Evolutionary conservation across 2,113 vertebrate species (phyloP).

Genomic region (Nothoprocta perdicaria): DNA sequence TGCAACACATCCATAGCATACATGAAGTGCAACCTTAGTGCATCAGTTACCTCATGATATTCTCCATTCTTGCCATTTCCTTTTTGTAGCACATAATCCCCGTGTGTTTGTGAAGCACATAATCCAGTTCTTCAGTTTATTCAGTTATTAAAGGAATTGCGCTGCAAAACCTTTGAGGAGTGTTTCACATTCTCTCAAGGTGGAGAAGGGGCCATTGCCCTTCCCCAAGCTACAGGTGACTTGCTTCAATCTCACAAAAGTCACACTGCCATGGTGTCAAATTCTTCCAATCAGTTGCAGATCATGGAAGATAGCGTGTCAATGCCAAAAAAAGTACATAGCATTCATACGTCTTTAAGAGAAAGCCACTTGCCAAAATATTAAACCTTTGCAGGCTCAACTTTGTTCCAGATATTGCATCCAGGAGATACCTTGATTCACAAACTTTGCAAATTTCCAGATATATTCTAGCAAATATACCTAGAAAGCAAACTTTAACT

Average conservation of each 20-base stretch:
- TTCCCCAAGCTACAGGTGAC: not conserved
- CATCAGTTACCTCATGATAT: not conserved
- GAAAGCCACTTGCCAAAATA: not conserved
- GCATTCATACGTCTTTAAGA: not conserved
- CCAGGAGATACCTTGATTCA: not conserved
- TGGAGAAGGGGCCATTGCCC: not conserved
- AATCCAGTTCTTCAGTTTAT: not conserved
- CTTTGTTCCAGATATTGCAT: not conserved
- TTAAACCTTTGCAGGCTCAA: not conserved
- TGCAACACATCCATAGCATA: not conserved
- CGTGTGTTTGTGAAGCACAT: too few species aligned
- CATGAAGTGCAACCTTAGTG: not conserved
- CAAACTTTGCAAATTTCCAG: not conserved
- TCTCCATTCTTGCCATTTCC: not conserved
- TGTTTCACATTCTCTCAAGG: not conserved
- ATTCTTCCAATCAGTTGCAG: fast-evolving
- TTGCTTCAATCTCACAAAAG: not conserved
- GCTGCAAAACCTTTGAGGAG: fast-evolving
- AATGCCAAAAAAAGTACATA: not conserved
- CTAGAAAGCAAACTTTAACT: not conserved
- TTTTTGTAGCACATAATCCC: not conserved
- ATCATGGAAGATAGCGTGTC: not conserved
- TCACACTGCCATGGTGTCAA: not conserved
- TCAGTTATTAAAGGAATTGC: not conserved
- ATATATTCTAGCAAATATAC: not conserved